Evolutionary conservation across 2,797 vertebrate species (phyloP), one percentile per base, ranked within the genome.

Genomic region (Melanotaenia trifasciata): DNA sequence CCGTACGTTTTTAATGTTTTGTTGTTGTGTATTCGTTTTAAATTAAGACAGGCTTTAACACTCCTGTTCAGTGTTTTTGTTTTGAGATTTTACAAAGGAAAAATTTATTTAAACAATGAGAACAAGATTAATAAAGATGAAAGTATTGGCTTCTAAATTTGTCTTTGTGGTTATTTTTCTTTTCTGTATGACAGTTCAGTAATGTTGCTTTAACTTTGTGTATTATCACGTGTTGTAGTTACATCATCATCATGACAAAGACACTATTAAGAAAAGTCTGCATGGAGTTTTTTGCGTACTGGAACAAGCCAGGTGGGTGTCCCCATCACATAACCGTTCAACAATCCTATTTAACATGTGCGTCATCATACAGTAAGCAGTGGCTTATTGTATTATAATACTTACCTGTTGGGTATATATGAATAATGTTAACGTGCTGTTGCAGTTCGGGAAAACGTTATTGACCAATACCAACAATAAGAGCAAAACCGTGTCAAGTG

Each of bases 21-120:
- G 89, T 93, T 93, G 89, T 94, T 94, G 94, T 94, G 93, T 93
- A 93, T 93, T 93, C 88, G 89, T 94, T 94, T 94, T 95, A 94
- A 95, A 93, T 95, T 95, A 94, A 94, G 93, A 93, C 93, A 92
- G 94, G 94, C 92, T 94, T 94, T 95, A 93, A 94, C 94, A 95
- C 94, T 95, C 94, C 94, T 95, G 93, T 95, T 93, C 92, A 93
- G 93, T 95, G 94, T 94, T 94, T 94, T 94, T 84, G 87, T 93
- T 95, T 94, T 92, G 88, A 94, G 93, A 94, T 95, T 95, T 95
- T 95, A 94, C 93, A 94, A 93, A 94, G 86, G 86, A 93, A 94
- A 93, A 94, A 87, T 92, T 93, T 95, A 95, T 95, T 95, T 95
- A 95, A 95, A 94, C 89, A 92, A 92, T 93, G 90, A 94, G 91